phyloP scores from a whole-genome alignment of 2,888 invertebrate genomes.

The Pimpla rufipes region DNA sequence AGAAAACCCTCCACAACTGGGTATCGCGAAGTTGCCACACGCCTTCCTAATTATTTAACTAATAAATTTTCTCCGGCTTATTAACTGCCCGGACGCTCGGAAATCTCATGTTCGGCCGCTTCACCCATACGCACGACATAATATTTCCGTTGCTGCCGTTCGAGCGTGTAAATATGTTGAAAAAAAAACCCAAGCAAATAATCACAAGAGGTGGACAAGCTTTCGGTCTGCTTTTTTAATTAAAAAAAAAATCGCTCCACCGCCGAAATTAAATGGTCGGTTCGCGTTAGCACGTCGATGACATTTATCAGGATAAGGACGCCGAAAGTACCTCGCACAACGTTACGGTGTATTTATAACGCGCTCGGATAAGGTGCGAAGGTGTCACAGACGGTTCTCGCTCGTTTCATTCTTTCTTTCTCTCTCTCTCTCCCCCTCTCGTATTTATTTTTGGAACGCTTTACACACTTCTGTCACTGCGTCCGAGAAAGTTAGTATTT shows the following conservation, averaged over 20 bases:
- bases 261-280: background rate
- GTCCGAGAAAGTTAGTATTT: no score
- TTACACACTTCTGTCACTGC: no score
- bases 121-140: background rate
- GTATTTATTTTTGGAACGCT: no score
- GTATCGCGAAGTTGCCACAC: constrained; percentile 22
- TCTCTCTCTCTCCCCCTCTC: no score
- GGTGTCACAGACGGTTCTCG: constrained; percentile 20
- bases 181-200: background rate
- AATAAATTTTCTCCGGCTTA: constrained; percentile 57
- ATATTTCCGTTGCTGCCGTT: constrained; percentile 12
- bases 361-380: constrained; percentile 10
- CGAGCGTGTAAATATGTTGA: constrained; percentile 11
- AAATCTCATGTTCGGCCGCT: constrained; percentile 1
- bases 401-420: background rate
- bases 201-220: background rate
- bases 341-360: constrained; percentile 27
- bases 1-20: constrained; percentile 28
- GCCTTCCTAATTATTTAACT: constrained; percentile 58
- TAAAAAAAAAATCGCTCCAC: constrained; percentile 8
- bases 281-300: constrained; percentile 65
- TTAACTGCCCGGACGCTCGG: background rate
- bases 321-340: constrained; percentile 34
- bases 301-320: constrained; percentile 68
- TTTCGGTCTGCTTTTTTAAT: no score